Conservation (phyloP, 1,140 invertebrate genomes). For the Anastatus disparis region DNA sequence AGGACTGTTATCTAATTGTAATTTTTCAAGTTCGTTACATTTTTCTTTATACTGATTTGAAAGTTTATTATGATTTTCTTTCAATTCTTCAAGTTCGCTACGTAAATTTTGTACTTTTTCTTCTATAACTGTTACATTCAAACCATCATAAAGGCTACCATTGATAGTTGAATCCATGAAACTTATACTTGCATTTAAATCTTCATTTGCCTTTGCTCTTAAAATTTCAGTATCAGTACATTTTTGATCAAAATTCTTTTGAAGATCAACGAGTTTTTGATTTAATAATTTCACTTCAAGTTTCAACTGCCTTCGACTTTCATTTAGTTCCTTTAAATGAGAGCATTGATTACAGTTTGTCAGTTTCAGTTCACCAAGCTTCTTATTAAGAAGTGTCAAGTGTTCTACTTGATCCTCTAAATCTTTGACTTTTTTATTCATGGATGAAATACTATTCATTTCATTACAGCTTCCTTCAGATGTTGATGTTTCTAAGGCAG, state of each 20-base stretch:
- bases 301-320: slow-evolving; percentile 49
- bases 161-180: slow-evolving; percentile 39
- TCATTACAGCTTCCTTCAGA: not conserved
- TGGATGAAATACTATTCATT: slow-evolving; percentile 30
- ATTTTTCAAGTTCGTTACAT: slow-evolving; percentile 48
- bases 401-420: slow-evolving; percentile 43
- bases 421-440: slow-evolving; percentile 40
- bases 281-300: slow-evolving; percentile 50
- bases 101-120: slow-evolving; percentile 45
- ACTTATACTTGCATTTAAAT: slow-evolving; percentile 45
- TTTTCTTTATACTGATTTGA: slow-evolving; percentile 46
- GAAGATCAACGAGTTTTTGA: slow-evolving; percentile 46
- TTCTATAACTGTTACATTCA: slow-evolving; percentile 48
- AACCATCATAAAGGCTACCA: slow-evolving; percentile 33
- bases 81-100: slow-evolving; percentile 46
- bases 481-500: not conserved
- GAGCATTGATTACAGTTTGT: slow-evolving; percentile 48
- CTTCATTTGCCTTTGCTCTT: slow-evolving; percentile 48
- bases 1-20: slow-evolving; percentile 23
- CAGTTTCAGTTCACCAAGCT: slow-evolving; percentile 50
- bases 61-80: slow-evolving; percentile 42
- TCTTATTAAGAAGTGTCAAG: slow-evolving; percentile 47
- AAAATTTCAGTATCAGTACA: slow-evolving; percentile 45
- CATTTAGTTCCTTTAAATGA: slow-evolving; percentile 48
- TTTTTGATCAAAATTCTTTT: slow-evolving; percentile 52